Conservation (phyloP, 2,113 vertebrate species). For the Lepisosteus oculatus region DNA sequence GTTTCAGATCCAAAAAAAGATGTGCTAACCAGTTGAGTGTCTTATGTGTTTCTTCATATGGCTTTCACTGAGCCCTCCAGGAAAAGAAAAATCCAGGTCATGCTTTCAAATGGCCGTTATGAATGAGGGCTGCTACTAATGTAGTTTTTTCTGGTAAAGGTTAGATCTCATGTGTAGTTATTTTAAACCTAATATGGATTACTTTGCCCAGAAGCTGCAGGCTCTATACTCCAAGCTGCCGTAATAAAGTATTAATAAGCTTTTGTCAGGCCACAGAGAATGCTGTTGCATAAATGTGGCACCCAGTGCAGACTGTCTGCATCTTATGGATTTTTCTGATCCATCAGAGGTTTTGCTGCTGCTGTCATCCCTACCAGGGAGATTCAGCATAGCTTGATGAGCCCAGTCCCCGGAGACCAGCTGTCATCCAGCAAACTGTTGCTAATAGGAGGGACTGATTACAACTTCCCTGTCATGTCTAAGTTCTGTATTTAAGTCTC, state of each 20-base stretch:
- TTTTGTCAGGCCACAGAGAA: background rate
- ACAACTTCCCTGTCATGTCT: constrained; percentile 55
- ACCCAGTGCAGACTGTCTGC: constrained; percentile 15
- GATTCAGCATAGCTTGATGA: constrained; percentile 52
- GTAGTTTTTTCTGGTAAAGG: constrained; percentile 74
- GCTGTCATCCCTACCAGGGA: constrained; percentile 40
- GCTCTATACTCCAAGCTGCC: constrained; percentile 42
- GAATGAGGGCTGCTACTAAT: constrained; percentile 66
- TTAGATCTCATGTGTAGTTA: constrained; percentile 75
- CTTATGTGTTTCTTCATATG: constrained; percentile 56
- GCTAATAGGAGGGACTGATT: constrained; percentile 64
- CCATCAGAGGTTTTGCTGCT: constrained; percentile 33
- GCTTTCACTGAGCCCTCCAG: constrained; percentile 64
- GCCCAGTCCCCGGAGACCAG: constrained; percentile 51
- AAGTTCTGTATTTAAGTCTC: constrained; percentile 8
- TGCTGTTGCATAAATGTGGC: background rate
- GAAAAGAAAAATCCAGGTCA: constrained; percentile 73
- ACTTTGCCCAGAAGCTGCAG: constrained; percentile 67
- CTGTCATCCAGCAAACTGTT: constrained; percentile 60
- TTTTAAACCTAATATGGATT: constrained; percentile 76
- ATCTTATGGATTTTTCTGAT: constrained; percentile 27
- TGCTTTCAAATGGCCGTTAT: constrained; percentile 57
- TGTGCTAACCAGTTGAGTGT: constrained; percentile 62
- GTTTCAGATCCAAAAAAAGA: constrained; percentile 18
- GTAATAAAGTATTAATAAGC: constrained; percentile 1